phyloP scores from a whole-genome alignment of 2,113 vertebrate genomes.

The Apteryx mantelli region DNA sequence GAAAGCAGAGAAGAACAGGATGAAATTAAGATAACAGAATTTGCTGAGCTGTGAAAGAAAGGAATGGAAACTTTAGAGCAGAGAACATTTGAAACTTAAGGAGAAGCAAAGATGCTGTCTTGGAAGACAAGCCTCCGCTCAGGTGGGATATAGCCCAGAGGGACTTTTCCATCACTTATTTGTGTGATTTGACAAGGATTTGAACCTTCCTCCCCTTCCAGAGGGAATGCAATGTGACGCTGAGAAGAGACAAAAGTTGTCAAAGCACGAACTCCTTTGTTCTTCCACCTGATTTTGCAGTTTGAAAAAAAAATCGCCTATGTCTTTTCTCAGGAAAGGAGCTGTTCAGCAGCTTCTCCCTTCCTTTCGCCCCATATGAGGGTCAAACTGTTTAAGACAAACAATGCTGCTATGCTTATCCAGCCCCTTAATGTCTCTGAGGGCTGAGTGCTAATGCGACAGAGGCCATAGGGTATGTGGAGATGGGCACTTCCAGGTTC shows the following conservation, averaged over 20 bases:
- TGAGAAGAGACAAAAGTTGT: background rate
- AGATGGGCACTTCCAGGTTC: background rate
- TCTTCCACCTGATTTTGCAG: too few relatives aligned
- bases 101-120: background rate
- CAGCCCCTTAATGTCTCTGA: rapidly evolving
- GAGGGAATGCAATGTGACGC: background rate
- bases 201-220: background rate
- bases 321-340: background rate
- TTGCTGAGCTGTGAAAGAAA: background rate
- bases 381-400: background rate
- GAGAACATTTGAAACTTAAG: background rate
- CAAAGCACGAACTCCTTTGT: background rate
- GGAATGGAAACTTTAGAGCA: background rate
- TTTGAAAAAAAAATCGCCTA: too few relatives aligned
- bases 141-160: background rate
- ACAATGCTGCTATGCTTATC: background rate
- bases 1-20: background rate
- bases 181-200: background rate
- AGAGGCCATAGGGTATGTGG: background rate
- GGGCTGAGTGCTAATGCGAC: background rate
- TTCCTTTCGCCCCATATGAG: background rate
- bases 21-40: background rate
- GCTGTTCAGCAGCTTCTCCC: background rate
- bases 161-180: background rate
- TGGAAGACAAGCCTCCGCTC: background rate